phyloP scores from a whole-genome alignment of 1,140 invertebrate species.

The Aphaenogaster ashmeadi region DNA sequence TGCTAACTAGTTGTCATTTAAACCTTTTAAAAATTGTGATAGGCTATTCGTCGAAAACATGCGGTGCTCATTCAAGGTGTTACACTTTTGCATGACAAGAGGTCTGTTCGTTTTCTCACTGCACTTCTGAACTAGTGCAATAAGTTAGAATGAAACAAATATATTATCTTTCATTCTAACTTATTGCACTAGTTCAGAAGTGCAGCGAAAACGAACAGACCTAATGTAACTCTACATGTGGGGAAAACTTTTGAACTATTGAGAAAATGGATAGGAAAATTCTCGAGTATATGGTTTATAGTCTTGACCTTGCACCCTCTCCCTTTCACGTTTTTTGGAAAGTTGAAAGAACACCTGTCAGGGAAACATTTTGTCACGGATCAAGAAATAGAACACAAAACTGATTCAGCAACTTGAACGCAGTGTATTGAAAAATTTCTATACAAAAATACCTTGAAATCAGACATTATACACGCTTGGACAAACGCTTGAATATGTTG shows the following conservation, averaged over 20 bases:
- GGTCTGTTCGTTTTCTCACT: too few species aligned
- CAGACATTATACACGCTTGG: background rate
- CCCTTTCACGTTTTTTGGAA: background rate
- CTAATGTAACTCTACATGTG: background rate
- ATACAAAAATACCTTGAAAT: background rate
- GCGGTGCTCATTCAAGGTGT: background rate
- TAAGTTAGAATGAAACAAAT: too few species aligned
- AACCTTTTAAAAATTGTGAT: background rate
- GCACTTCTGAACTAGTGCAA: too few species aligned
- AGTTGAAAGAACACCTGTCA: background rate
- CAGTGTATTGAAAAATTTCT: too few species aligned
- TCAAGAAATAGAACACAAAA: slow-evolving; percentile 2
- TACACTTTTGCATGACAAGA: background rate
- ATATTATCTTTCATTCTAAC: too few species aligned
- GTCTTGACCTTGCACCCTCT: background rate
- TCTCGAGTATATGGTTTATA: background rate
- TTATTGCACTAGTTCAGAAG: too few species aligned
- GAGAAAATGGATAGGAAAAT: background rate
- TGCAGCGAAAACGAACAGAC: too few species aligned
- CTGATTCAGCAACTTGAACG: background rate
- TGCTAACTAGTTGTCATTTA: background rate
- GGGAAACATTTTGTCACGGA: background rate
- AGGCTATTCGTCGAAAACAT: background rate
- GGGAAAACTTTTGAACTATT: background rate
- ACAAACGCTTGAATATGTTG: background rate